Conservation (phyloP, 2,888 invertebrate species). For the Rotaria sp. region DNA sequence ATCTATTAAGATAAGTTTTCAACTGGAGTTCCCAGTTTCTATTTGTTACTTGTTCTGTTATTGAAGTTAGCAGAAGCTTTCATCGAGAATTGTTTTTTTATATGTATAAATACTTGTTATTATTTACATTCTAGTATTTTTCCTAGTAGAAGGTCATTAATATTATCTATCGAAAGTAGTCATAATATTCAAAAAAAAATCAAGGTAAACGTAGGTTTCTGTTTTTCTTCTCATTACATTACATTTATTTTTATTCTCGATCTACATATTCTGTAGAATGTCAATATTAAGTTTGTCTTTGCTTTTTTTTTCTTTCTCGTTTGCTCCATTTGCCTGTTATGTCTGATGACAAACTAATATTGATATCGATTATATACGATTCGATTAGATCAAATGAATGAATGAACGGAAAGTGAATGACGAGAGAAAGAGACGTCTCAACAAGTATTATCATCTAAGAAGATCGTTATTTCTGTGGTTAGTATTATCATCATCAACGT, state of each 20-base stretch:
- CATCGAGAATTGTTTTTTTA: too few species aligned
- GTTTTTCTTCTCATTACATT: neutral
- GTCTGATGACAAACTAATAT: neutral
- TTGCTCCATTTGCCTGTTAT: neutral
- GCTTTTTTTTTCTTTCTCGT: neutral
- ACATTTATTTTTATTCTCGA: neutral
- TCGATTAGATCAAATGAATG: slow-evolving; percentile 9
- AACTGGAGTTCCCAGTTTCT: too few species aligned
- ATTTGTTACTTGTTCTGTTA: too few species aligned
- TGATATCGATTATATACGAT: slow-evolving; percentile 22
- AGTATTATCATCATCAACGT: too few species aligned
- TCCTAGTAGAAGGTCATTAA: neutral
- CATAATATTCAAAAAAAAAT: neutral
- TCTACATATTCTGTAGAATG: neutral
- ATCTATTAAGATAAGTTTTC: too few species aligned
- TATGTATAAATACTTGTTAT: neutral
- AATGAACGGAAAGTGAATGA: neutral
- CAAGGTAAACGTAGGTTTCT: neutral
- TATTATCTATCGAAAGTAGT: neutral
- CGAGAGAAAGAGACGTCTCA: neutral
- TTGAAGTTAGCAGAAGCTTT: too few species aligned
- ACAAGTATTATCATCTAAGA: neutral
- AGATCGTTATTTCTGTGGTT: neutral
- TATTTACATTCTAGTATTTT: neutral
- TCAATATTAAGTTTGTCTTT: neutral